Conservation (phyloP, 2,888 invertebrate species). For the Lasioglossum villosulum region DNA sequence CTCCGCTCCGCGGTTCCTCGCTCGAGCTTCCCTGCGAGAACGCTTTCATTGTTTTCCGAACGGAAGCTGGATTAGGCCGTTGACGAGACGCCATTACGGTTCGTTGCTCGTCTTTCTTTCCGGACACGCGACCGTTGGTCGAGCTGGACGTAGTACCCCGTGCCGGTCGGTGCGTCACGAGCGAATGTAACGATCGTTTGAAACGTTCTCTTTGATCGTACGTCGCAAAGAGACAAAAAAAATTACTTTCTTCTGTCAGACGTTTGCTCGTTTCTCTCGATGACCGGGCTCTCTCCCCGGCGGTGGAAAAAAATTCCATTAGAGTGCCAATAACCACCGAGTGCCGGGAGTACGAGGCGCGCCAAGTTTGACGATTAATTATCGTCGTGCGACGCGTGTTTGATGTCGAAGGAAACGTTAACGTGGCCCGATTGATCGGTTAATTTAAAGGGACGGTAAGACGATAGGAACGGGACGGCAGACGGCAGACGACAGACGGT, state of each 20-base stretch:
- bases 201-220: constrained; percentile 62
- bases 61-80: not conserved
- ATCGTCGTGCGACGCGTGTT: constrained; percentile 81
- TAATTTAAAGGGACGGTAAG: constrained; percentile 81
- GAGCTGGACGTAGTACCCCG: not conserved
- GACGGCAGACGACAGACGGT: constrained; percentile 49
- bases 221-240: constrained; percentile 60
- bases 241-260: constrained; percentile 56
- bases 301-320: constrained; percentile 67
- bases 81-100: not conserved
- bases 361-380: constrained; percentile 80
- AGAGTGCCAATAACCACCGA: constrained; percentile 68
- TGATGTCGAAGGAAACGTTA: constrained; percentile 78
- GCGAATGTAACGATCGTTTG: constrained; percentile 53
- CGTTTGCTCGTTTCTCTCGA: constrained; percentile 34
- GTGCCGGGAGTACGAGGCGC: constrained; percentile 40
- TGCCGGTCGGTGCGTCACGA: not conserved
- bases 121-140: not conserved
- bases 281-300: constrained; percentile 45
- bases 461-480: constrained; percentile 58
- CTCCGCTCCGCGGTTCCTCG: not conserved
- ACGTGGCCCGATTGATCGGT: constrained; percentile 81
- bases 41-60: not conserved
- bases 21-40: not conserved
- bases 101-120: constrained; percentile 26